These are phyloP conservation scores for Oxyteleia sp. DNA, from an alignment of 2,888 invertebrate genomes.

Conservation along the genomic window DNA sequence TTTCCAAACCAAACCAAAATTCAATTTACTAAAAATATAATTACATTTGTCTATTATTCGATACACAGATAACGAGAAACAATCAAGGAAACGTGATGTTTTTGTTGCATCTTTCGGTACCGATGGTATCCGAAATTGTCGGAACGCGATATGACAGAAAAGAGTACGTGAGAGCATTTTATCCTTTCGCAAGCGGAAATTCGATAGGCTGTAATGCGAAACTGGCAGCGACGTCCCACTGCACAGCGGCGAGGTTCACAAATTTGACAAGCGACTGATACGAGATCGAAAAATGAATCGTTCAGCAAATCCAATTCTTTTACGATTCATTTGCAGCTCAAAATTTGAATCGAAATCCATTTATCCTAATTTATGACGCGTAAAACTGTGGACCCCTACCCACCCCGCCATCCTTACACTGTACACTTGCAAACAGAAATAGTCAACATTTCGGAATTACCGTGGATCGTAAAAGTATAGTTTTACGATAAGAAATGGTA, in stretches of 20 bases:
- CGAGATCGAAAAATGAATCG: constrained; percentile 56
- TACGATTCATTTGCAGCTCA: constrained; percentile 42
- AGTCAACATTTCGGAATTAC: constrained; percentile 19
- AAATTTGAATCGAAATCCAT: constrained; percentile 51
- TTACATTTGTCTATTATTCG: background rate
- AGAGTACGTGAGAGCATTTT: constrained; percentile 36
- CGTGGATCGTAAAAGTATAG: constrained; percentile 30
- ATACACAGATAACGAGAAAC: constrained; percentile 5
- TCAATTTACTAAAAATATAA: too few species aligned
- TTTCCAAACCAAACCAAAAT: too few species aligned
- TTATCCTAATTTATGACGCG: constrained; percentile 50
- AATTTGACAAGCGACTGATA: constrained; percentile 66
- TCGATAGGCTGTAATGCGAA: constrained; percentile 62
- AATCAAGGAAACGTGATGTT: constrained; percentile 31
- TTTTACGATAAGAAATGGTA: constrained; percentile 26
- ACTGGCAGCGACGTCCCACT: constrained; percentile 45
- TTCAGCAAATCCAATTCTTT: constrained; percentile 64
- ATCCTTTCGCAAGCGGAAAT: constrained; percentile 40
- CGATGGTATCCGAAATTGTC: constrained; percentile 16
- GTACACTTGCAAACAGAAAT: constrained; percentile 28
- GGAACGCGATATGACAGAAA: constrained; percentile 42
- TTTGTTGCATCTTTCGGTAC: constrained; percentile 12
- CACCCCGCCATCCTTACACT: background rate
- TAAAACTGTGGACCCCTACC: background rate
- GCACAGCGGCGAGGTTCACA: constrained; percentile 36